These are phyloP conservation scores for Vanacampus margaritifer DNA, from an alignment of 2,113 vertebrate genomes.

Conservation along the genomic window DNA sequence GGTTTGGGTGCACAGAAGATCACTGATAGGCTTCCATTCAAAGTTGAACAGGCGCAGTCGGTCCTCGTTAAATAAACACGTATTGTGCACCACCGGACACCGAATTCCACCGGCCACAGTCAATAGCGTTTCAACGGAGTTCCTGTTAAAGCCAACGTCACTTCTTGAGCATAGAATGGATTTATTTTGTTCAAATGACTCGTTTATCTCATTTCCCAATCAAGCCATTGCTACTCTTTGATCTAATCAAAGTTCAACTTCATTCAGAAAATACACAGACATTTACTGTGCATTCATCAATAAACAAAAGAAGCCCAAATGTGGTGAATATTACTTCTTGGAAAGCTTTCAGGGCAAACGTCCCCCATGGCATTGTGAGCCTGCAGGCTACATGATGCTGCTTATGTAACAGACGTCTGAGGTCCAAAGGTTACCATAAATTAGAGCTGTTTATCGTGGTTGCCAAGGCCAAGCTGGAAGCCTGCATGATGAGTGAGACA, in stretches of 20 bases:
- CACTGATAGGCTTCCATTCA: no score
- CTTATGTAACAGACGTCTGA: constrained; percentile 14
- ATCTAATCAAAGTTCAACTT: neutral
- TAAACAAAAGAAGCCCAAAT: neutral
- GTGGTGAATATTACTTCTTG: neutral
- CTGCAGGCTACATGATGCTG: neutral
- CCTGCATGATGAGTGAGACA: constrained; percentile 11
- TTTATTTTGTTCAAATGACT: neutral
- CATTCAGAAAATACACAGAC: neutral
- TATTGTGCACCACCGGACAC: no score
- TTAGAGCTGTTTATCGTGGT: constrained; percentile 33
- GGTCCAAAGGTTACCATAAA: constrained; percentile 20
- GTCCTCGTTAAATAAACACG: no score
- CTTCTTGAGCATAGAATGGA: no score
- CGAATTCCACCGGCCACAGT: no score
- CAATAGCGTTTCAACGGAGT: no score
- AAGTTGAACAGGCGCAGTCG: no score
- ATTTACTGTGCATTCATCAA: neutral
- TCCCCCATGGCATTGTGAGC: neutral
- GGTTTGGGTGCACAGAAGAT: no score
- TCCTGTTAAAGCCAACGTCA: no score
- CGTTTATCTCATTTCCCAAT: neutral
- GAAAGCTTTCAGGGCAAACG: neutral
- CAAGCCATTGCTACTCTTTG: neutral
- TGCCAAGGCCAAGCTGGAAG: constrained; percentile 5